Evolutionary conservation across 1,140 invertebrate species (phyloP).

Genomic region (Drosophila lowei): DNA sequence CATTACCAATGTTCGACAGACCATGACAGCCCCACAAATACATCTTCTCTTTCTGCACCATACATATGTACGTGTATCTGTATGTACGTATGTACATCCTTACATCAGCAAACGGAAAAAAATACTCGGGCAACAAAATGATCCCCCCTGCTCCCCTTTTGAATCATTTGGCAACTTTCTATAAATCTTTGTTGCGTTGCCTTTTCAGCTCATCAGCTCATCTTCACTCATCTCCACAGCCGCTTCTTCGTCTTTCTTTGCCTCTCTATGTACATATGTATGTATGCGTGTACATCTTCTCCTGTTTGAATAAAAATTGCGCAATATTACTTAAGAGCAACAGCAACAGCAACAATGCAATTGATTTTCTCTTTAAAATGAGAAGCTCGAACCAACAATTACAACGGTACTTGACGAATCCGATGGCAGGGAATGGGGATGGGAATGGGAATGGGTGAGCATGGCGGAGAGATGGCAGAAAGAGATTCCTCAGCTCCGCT

Average conservation of each 20-base stretch:
- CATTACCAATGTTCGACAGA: too few species aligned
- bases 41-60: too few species aligned
- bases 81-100: too few species aligned
- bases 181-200: conserved; percentile 22
- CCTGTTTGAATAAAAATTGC: conserved; percentile 75
- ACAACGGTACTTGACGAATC: conserved; percentile 73
- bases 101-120: conserved; percentile 21
- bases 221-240: not conserved
- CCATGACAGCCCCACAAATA: too few species aligned
- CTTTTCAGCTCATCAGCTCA: not conserved
- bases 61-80: too few species aligned
- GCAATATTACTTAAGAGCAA: conserved; percentile 73
- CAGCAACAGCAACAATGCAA: conserved; percentile 62
- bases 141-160: conserved; percentile 21
- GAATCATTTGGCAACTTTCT: conserved; percentile 29
- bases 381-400: conserved; percentile 64
- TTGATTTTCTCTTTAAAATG: conserved; percentile 63
- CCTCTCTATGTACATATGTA: not conserved
- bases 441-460: not conserved
- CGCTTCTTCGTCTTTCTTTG: conserved; percentile 4
- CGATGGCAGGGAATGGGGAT: not conserved
- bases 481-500: conserved; percentile 53
- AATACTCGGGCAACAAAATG: conserved; percentile 17
- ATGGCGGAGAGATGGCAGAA: conserved; percentile 1
- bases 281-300: conserved; percentile 1